These are phyloP conservation scores for Penaeus monodon DNA, from an alignment of 2,888 invertebrate genomes.

Conservation along the genomic window DNA sequence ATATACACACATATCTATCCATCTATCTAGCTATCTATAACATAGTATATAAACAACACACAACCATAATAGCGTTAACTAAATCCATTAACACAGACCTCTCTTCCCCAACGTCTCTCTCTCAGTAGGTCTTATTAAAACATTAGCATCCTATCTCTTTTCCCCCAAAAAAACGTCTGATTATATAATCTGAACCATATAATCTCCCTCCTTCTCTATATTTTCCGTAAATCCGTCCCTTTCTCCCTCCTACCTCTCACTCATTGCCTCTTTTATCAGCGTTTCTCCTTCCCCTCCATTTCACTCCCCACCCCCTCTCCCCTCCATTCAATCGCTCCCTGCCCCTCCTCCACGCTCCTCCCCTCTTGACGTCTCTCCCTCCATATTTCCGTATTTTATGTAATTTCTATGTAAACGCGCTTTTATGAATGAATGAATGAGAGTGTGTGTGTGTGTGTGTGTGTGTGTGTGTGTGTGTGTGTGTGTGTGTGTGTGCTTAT, in stretches of 20 bases:
- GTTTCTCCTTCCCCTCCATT: background rate
- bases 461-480: too few relatives aligned
- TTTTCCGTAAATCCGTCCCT: background rate
- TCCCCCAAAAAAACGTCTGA: too few relatives aligned
- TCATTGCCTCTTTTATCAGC: background rate
- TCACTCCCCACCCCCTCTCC: too few relatives aligned
- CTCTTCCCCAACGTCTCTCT: too few relatives aligned
- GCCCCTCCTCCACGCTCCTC: too few relatives aligned
- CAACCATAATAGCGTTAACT: background rate
- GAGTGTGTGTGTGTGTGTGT: too few relatives aligned
- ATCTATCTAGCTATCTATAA: background rate
- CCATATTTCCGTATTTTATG: too few relatives aligned
- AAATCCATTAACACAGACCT: background rate
- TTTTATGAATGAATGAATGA: background rate
- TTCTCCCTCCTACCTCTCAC: background rate
- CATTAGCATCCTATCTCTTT: too few relatives aligned
- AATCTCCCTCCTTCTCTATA: background rate
- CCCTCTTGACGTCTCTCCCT: too few relatives aligned
- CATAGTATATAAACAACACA: background rate
- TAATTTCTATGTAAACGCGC: background rate
- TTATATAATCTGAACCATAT: background rate
- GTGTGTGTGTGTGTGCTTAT: too few relatives aligned
- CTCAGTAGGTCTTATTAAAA: too few relatives aligned
- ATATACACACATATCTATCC: slow-evolving; percentile 9
- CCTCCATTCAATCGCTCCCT: too few relatives aligned